Evolutionary conservation across 1,140 invertebrate species (phyloP).

Genomic region (Zaprionus inermis): DNA sequence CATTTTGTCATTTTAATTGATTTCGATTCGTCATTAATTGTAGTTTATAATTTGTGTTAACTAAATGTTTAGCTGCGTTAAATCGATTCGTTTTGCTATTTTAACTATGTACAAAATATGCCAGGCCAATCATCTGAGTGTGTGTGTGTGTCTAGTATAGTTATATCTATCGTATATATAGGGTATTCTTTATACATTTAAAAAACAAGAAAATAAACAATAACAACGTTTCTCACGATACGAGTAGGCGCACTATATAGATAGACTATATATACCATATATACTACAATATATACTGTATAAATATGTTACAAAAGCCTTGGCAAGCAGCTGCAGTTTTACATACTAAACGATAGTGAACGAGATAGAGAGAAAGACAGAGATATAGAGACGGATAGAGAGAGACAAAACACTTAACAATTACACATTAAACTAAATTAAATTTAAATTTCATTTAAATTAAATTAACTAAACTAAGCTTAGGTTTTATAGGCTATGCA

Average conservation of each 20-base stretch:
- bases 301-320: slow-evolving; percentile 80
- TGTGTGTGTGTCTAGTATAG: slow-evolving; percentile 15
- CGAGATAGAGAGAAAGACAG: slow-evolving; percentile 10
- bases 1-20: slow-evolving; percentile 74
- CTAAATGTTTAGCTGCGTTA: slow-evolving; percentile 72
- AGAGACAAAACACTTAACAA: slow-evolving; percentile 65
- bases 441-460: slow-evolving; percentile 83
- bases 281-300: slow-evolving; percentile 51
- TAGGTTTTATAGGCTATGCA: slow-evolving; percentile 67
- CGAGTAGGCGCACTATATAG: slow-evolving; percentile 43
- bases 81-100: slow-evolving; percentile 58
- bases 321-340: slow-evolving; percentile 66
- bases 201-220: slow-evolving; percentile 83
- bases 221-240: slow-evolving; percentile 74
- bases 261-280: slow-evolving; percentile 36
- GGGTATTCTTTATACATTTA: slow-evolving; percentile 76
- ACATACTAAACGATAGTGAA: slow-evolving; percentile 28
- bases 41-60: slow-evolving; percentile 82
- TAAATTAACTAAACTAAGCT: slow-evolving; percentile 76
- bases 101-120: slow-evolving; percentile 75
- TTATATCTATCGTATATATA: slow-evolving; percentile 48
- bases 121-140: slow-evolving; percentile 48
- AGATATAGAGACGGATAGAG: slow-evolving; percentile 9
- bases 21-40: slow-evolving; percentile 79
- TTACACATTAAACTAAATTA: slow-evolving; percentile 77